Percentiles rank a stretch among this genome's conserved stretches.
Conservation (phyloP, 2,113 vertebrate genomes). For the Eidolon helvum region DNA sequence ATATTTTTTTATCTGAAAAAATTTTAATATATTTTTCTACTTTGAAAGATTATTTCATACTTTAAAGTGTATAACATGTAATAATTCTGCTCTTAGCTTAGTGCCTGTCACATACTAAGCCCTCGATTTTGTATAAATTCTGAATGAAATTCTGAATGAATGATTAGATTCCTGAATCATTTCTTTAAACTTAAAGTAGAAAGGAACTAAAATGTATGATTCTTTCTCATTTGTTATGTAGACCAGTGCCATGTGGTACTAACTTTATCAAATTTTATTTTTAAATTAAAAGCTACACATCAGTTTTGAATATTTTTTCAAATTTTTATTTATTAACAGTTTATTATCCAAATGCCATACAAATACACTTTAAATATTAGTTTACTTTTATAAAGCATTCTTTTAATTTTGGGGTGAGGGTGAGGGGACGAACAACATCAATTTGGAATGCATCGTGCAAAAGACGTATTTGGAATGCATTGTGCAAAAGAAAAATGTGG, state of each 20-base stretch:
- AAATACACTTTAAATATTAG: neutral
- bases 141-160: neutral
- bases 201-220: neutral
- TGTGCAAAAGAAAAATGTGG: neutral
- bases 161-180: neutral
- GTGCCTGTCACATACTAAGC: neutral
- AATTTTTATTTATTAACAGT: conserved; percentile 21
- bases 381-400: neutral
- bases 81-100: neutral
- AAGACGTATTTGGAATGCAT: neutral
- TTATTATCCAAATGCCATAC: neutral
- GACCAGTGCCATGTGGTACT: neutral
- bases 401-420: neutral
- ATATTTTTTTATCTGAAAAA: neutral
- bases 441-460: neutral
- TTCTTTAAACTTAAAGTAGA: neutral
- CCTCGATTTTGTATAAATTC: neutral
- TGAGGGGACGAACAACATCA: neutral
- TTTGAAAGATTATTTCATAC: conserved; percentile 11
- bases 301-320: neutral
- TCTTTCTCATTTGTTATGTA: neutral
- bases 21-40: neutral
- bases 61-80: neutral
- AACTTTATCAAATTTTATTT: neutral
- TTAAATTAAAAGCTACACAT: neutral